Conservation (phyloP, 2,113 vertebrate species). For the Psilopogon haemacephalus region DNA sequence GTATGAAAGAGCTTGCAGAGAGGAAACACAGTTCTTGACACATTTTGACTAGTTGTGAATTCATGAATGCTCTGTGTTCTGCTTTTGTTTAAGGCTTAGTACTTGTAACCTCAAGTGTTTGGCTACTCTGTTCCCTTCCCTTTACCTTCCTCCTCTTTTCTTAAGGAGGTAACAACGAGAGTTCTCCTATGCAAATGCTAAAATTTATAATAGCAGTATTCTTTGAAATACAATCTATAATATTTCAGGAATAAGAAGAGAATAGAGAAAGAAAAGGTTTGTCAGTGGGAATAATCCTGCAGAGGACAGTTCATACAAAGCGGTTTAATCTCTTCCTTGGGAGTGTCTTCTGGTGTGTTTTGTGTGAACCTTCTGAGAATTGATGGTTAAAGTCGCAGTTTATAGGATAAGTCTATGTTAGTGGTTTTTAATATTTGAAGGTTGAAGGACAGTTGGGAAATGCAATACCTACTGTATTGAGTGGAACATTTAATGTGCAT, state of each 20-base stretch:
- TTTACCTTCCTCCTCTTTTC: conserved; percentile 9
- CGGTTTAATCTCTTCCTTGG: background rate
- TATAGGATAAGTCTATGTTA: background rate
- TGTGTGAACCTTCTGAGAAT: background rate
- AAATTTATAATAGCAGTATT: background rate
- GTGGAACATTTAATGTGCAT: background rate
- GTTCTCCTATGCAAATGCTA: conserved; percentile 29
- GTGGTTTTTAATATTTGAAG: background rate
- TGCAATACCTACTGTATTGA: background rate
- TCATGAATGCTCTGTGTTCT: conserved; percentile 37
- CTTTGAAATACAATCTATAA: background rate
- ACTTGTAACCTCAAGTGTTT: conserved; percentile 1
- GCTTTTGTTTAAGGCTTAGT: conserved; percentile 42
- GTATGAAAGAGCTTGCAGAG: conserved; percentile 32
- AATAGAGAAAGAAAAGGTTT: background rate
- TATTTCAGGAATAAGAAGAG: background rate
- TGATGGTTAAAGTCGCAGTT: background rate
- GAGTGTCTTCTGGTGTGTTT: background rate
- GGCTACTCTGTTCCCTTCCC: conserved; percentile 6
- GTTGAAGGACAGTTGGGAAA: background rate
- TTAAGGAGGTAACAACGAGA: conserved; percentile 5
- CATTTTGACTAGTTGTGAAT: conserved; percentile 35
- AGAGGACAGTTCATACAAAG: background rate
- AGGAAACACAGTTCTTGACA: conserved; percentile 8
- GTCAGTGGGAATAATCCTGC: background rate